phyloP scores from a whole-genome alignment of 35 echinoderm and acorn worm genomes.

The Strongylocentrotus purpuratus region DNA sequence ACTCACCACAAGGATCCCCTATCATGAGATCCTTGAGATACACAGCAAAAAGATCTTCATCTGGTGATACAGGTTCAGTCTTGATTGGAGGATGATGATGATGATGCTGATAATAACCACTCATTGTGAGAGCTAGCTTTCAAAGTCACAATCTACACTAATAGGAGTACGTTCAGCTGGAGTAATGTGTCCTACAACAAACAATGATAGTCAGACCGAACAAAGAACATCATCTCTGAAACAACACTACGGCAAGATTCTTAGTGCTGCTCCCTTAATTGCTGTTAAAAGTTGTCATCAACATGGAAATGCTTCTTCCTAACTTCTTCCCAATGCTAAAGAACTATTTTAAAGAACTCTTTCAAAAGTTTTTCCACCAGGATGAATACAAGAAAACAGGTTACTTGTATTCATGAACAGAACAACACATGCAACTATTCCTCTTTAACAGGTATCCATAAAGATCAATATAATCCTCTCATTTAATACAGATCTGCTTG shows the following conservation, averaged over 20 bases:
- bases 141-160: background rate
- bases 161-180: background rate
- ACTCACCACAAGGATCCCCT: background rate
- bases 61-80: constrained; percentile 10
- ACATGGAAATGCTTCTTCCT: background rate
- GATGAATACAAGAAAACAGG: background rate
- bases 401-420: background rate
- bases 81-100: background rate
- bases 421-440: background rate
- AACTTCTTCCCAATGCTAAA: background rate
- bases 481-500: background rate
- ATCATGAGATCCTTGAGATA: constrained; percentile 30
- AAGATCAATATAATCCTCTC: background rate
- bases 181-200: background rate
- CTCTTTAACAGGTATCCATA: background rate
- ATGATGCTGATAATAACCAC: background rate
- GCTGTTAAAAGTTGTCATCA: background rate
- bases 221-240: background rate
- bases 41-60: constrained; percentile 5
- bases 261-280: background rate
- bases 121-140: background rate
- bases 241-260: background rate
- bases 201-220: background rate
- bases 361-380: background rate
- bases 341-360: background rate